Base-by-base conservation (phyloP, 2,797 vertebrate genomes). In the Anguilla megastoma region DNA sequence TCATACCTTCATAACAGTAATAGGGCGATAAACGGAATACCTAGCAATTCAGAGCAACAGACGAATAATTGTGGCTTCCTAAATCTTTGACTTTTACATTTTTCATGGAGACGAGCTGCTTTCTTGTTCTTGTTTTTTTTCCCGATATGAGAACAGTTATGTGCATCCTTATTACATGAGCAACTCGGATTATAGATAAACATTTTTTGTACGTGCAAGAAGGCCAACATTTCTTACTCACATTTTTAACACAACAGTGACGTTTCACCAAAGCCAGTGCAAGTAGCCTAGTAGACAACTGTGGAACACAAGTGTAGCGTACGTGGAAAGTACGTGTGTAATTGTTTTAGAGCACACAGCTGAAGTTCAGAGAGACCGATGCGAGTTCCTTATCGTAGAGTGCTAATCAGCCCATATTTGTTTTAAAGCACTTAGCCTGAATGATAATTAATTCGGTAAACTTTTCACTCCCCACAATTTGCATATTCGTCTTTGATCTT, bases 401-500 rank as follows among this genome's bases (percentile, higher is more conserved):
- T 95, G 95, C 93, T 95, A 95, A 94, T 94, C 95, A 93, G 82
- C 54, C 91, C 94, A 86, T 93, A 90, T 94, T 93, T 93, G 88
- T 90, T 92, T 95, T 90, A 95, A 94, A 94, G 93, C 92, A 93
- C 92, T 93, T 91, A 87, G 94, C 93, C 33, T 94, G 94, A 94
- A 95, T 95, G 94, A 90, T 94, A 92, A 95, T 96, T 95, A 94
- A 96, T 95, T 96, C 93, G 88, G 94, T 94, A 92, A 95, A 95
- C 94, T 94, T 95, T 95, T 95, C 95, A 94, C 96, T 95, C 94
- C 93, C 90, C 93, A 93, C 93, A 92, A 93, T 94, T 92, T 92
- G 93, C 94, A 95, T 94, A 93, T 95, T 93, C 92, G 90, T 92
- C 95, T 94, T 93, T 95, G 95, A 95, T 96, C 95, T 95, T 92